Evolutionary conservation across 2,113 vertebrate genomes (phyloP).

Genomic region (Halichoerus grypus): DNA sequence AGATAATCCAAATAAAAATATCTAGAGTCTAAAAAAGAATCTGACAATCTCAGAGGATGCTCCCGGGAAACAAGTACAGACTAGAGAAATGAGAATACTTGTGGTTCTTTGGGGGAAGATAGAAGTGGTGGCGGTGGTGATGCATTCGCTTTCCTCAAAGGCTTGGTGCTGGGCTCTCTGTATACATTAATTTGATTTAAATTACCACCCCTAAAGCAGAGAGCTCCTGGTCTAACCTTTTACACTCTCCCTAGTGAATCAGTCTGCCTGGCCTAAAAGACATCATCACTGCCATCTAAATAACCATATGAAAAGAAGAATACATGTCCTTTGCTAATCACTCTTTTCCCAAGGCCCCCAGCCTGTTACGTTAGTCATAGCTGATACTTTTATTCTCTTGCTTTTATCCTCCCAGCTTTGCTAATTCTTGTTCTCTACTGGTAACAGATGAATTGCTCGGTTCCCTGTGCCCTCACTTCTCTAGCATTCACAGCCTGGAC

Average conservation of each 20-base stretch:
- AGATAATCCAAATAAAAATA: conserved; percentile 28
- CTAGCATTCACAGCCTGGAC: background rate
- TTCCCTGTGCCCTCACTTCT: background rate
- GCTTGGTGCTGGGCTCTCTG: background rate
- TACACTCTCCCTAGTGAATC: background rate
- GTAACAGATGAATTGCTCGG: background rate
- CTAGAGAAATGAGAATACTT: background rate
- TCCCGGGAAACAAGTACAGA: conserved; percentile 12
- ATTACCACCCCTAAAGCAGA: background rate
- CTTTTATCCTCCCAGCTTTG: background rate
- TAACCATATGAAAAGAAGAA: conserved; percentile 29
- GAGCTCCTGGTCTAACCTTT: background rate
- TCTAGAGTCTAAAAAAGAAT: background rate
- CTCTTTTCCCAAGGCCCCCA: background rate
- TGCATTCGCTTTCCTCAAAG: background rate
- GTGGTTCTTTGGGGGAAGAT: background rate
- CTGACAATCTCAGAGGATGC: background rate
- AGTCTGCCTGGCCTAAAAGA: conserved; percentile 23
- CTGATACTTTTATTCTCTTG: background rate
- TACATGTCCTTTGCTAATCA: background rate
- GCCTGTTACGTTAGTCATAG: background rate
- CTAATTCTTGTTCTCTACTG: background rate
- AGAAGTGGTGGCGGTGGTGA: too few relatives aligned
- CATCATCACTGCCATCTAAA: background rate
- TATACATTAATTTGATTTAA: background rate